Evolutionary conservation across 1,140 invertebrate genomes (phyloP).

Genomic region (Plutomurus gul): DNA sequence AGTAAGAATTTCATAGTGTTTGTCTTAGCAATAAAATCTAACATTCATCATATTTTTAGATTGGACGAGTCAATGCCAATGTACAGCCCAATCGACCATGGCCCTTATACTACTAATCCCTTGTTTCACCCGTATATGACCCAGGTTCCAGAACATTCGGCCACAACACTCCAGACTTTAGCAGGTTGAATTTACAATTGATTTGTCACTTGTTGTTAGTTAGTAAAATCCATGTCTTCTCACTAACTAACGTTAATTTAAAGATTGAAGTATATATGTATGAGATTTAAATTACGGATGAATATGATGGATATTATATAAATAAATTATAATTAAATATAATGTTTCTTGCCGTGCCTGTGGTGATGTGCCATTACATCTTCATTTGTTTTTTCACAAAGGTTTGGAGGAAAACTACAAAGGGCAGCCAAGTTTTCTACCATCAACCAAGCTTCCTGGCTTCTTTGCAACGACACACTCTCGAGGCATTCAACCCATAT

Average conservation of each 20-base stretch:
- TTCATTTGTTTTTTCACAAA: no score
- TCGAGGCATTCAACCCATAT: not conserved
- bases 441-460: slow-evolving; percentile 29
- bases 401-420: slow-evolving; percentile 40
- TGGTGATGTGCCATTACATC: no score
- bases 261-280: no score
- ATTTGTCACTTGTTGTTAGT: not conserved
- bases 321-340: no score
- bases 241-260: not conserved
- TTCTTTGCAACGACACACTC: slow-evolving; percentile 33
- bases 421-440: slow-evolving; percentile 31
- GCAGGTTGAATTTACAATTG: not conserved
- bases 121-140: slow-evolving; percentile 35
- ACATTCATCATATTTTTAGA: no score
- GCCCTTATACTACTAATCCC: slow-evolving; percentile 2
- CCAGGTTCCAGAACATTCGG: not conserved
- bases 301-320: no score
- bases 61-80: slow-evolving; percentile 31
- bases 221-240: not conserved
- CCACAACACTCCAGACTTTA: not conserved
- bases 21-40: no score
- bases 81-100: not conserved
- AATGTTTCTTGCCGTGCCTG: no score
- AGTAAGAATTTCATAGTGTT: not conserved
- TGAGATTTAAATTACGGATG: no score